Percentiles rank a stretch among this genome's conserved stretches.
phyloP scores from a whole-genome alignment of 2,888 invertebrate genomes.

The Heliconius ethilla region DNA sequence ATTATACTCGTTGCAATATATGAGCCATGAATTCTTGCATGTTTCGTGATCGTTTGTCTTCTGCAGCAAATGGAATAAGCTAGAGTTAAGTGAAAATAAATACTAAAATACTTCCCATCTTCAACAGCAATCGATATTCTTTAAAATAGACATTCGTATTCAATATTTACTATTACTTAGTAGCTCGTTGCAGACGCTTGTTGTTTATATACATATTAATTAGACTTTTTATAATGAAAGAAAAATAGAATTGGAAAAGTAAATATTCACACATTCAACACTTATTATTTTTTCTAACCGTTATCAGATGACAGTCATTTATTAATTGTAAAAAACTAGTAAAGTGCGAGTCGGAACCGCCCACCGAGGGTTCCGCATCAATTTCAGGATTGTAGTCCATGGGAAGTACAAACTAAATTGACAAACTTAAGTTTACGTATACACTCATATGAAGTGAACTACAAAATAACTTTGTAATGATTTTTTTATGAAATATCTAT shows the following conservation, averaged over 20 bases:
- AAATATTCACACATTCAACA: background rate
- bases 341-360: no score
- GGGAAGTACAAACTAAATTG: no score
- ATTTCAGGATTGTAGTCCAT: no score
- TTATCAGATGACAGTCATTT: background rate
- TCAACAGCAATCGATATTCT: constrained; percentile 21
- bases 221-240: background rate
- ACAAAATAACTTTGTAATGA: no score
- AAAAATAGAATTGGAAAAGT: background rate
- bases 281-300: background rate
- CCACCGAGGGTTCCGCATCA: no score
- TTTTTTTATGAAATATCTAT: no score
- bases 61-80: constrained; percentile 34
- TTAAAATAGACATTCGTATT: constrained; percentile 17
- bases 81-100: constrained; percentile 40
- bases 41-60: constrained; percentile 39
- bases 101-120: constrained; percentile 37
- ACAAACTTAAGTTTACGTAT: no score
- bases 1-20: constrained; percentile 25
- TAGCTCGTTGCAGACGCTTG: background rate
- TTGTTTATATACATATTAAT: constrained; percentile 19
- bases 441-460: no score
- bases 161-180: constrained; percentile 22
- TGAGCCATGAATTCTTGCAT: constrained; percentile 34
- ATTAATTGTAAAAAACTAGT: background rate